phyloP scores from a whole-genome alignment of 2,113 vertebrate genomes.

The Crocuta crocuta region DNA sequence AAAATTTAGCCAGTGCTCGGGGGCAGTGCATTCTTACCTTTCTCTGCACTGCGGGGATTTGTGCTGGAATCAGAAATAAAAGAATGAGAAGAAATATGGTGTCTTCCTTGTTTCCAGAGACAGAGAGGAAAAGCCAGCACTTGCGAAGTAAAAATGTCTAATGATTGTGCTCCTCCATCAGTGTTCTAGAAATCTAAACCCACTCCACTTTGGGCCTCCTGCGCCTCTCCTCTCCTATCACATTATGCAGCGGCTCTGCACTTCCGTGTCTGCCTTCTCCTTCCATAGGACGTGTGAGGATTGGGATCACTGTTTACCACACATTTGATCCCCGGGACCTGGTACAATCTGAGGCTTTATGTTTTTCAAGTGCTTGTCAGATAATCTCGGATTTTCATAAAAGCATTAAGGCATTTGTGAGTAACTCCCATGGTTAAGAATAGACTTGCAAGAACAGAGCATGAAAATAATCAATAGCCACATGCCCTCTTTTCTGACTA shows the following conservation, averaged over 20 bases:
- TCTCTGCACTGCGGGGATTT: background rate
- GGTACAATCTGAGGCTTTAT: background rate
- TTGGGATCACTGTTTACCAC: background rate
- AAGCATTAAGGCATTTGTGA: background rate
- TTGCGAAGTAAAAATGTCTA: background rate
- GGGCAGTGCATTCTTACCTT: conserved; percentile 41
- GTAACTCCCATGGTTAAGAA: background rate
- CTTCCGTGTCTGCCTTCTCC: background rate
- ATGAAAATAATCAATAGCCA: conserved; percentile 19
- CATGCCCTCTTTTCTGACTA: background rate
- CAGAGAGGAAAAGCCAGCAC: conserved; percentile 18
- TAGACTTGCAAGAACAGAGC: background rate
- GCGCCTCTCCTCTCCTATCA: background rate
- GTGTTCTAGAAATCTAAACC: background rate
- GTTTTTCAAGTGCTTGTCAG: conserved; percentile 28
- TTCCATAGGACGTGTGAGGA: background rate
- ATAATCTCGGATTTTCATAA: conserved; percentile 36
- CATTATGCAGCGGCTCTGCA: too few species aligned
- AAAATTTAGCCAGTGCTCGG: conserved; percentile 50
- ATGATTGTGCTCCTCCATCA: background rate
- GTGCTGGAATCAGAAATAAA: conserved; percentile 50
- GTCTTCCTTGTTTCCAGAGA: conserved; percentile 50
- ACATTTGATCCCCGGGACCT: background rate
- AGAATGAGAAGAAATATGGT: background rate
- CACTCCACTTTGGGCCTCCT: background rate